phyloP scores from a whole-genome alignment of 2,113 vertebrate genomes.

The Mus pahari region DNA sequence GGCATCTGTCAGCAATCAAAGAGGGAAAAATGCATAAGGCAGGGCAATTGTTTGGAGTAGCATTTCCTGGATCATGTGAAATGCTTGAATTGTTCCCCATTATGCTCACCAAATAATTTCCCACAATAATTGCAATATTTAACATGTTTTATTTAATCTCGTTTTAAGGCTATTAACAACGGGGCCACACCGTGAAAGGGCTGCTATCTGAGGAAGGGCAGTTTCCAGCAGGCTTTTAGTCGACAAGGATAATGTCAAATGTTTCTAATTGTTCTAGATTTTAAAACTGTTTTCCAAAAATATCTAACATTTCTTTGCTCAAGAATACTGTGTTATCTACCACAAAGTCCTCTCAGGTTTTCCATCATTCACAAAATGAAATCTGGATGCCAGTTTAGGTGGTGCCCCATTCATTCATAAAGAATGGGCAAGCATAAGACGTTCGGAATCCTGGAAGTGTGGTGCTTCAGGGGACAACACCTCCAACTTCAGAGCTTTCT shows the following conservation, averaged over 20 bases:
- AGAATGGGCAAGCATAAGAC: slow-evolving; percentile 19
- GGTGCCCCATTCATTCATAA: slow-evolving; percentile 72
- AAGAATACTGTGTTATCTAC: slow-evolving; percentile 73
- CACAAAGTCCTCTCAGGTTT: slow-evolving; percentile 79
- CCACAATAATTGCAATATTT: slow-evolving; percentile 92
- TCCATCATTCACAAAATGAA: slow-evolving; percentile 81
- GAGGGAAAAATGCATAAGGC: slow-evolving; percentile 91
- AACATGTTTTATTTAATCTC: slow-evolving; percentile 91
- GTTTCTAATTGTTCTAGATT: slow-evolving; percentile 85
- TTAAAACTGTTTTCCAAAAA: slow-evolving; percentile 84
- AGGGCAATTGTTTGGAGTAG: slow-evolving; percentile 93
- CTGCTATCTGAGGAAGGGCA: slow-evolving; percentile 81
- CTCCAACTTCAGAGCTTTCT: neutral
- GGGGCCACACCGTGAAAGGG: slow-evolving; percentile 86
- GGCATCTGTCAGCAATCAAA: slow-evolving; percentile 96
- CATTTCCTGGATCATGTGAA: slow-evolving; percentile 93
- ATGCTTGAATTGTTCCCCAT: slow-evolving; percentile 90
- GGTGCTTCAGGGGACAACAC: neutral
- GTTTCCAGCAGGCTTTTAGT: slow-evolving; percentile 81
- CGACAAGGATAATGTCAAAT: slow-evolving; percentile 86
- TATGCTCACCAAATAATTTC: slow-evolving; percentile 93
- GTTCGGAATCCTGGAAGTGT: slow-evolving; percentile 23
- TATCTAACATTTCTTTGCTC: slow-evolving; percentile 81
- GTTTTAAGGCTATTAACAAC: slow-evolving; percentile 90
- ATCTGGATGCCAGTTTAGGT: slow-evolving; percentile 63